These are phyloP conservation scores for Mycteria americana DNA, from an alignment of 2,797 vertebrate species.

Conservation along the genomic window DNA sequence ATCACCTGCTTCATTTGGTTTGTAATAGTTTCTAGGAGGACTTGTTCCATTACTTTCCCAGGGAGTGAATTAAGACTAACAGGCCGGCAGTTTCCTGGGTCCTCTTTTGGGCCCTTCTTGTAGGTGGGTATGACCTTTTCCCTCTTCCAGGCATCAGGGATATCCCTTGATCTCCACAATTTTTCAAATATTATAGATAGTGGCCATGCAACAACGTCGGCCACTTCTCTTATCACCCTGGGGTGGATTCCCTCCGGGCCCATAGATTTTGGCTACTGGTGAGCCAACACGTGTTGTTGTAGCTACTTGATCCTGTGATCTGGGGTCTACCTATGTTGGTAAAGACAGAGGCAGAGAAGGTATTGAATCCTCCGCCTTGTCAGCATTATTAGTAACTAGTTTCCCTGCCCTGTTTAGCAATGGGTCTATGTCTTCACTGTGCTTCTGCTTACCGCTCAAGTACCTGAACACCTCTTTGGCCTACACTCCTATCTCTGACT, in stretches of 20 bases:
- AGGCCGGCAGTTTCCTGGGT: not conserved
- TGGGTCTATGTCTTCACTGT: not conserved
- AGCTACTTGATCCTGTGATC: not conserved
- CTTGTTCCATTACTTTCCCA: not conserved
- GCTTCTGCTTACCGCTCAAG: not conserved
- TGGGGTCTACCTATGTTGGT: not conserved
- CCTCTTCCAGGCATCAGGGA: not conserved
- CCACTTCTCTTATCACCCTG: not conserved
- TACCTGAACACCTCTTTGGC: not conserved
- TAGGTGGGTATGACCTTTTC: not conserved
- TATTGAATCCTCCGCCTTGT: not conserved
- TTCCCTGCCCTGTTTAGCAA: not conserved
- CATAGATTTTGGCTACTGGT: not conserved
- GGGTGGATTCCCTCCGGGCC: no score
- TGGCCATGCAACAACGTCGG: not conserved
- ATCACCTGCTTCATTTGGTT: not conserved
- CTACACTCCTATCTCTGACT: no score
- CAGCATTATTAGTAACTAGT: not conserved
- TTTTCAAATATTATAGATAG: not conserved
- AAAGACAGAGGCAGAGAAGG: not conserved
- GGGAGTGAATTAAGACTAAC: not conserved
- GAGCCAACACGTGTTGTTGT: not conserved
- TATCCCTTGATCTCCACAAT: fast-evolving
- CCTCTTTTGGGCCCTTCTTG: not conserved
- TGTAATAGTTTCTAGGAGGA: not conserved